Evolutionary conservation across 1,140 invertebrate genomes (phyloP).

Genomic region (Drosophila oshimai): DNA sequence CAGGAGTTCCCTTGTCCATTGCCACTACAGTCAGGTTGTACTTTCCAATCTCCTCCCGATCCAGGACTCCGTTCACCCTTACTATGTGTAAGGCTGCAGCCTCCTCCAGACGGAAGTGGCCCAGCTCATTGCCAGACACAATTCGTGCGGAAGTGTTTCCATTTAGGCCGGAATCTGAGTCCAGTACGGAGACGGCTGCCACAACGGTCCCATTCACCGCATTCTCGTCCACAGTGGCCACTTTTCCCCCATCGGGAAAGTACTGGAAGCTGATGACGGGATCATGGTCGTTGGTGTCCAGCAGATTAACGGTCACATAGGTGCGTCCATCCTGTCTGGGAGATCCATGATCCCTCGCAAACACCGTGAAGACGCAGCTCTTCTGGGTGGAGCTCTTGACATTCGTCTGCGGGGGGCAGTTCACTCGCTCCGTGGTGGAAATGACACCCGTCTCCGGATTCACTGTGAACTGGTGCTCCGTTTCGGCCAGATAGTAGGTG

Average conservation of each 20-base stretch:
- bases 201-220: slow-evolving; percentile 94
- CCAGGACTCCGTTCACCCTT: slow-evolving; percentile 94
- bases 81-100: slow-evolving; percentile 94
- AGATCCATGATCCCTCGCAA: slow-evolving; percentile 95
- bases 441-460: slow-evolving; percentile 95
- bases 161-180: slow-evolving; percentile 95
- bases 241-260: slow-evolving; percentile 88
- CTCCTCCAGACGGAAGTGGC: slow-evolving; percentile 93
- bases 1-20: slow-evolving; percentile 93
- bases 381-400: slow-evolving; percentile 85
- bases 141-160: slow-evolving; percentile 94
- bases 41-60: slow-evolving; percentile 94
- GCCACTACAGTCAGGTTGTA: slow-evolving; percentile 97
- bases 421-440: slow-evolving; percentile 89
- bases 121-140: slow-evolving; percentile 93
- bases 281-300: slow-evolving; percentile 97
- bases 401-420: slow-evolving; percentile 86
- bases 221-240: slow-evolving; percentile 97
- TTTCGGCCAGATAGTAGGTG: slow-evolving; percentile 93
- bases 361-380: slow-evolving; percentile 96
- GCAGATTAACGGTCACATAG: slow-evolving; percentile 96
- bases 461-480: slow-evolving; percentile 92
- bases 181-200: slow-evolving; percentile 95
- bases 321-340: slow-evolving; percentile 95
- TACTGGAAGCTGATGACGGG: slow-evolving; percentile 95